These are phyloP conservation scores for Azemiops feae DNA, from an alignment of 2,113 vertebrate genomes.

Conservation along the genomic window DNA sequence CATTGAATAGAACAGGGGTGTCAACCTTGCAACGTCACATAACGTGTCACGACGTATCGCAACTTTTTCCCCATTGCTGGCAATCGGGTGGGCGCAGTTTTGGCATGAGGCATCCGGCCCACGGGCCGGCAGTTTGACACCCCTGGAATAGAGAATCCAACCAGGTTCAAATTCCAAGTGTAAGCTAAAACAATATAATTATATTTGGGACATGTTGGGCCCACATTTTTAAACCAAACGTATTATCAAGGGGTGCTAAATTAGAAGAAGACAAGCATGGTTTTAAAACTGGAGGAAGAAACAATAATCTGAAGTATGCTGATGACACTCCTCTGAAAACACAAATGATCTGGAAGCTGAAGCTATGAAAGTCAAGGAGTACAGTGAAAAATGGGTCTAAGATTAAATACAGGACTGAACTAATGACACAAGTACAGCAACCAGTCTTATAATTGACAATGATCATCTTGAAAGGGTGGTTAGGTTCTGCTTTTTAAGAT, in stretches of 20 bases:
- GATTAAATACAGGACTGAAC: neutral
- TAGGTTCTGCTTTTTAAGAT: neutral
- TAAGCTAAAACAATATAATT: neutral
- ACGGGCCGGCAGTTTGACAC: too few relatives aligned
- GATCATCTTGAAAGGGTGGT: neutral
- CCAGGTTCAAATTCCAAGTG: neutral
- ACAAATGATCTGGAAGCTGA: neutral
- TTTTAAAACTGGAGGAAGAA: neutral
- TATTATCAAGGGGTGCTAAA: neutral
- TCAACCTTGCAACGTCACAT: too few relatives aligned
- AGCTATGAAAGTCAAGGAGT: neutral
- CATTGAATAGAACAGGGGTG: neutral
- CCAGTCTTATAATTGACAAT: neutral
- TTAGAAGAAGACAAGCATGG: neutral
- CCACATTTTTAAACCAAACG: neutral
- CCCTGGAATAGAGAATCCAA: neutral
- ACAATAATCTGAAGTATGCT: neutral
- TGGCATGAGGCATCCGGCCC: too few relatives aligned
- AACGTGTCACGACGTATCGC: too few relatives aligned
- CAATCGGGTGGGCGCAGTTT: too few relatives aligned
- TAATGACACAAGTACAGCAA: neutral
- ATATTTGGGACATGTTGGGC: neutral
- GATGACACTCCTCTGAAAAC: neutral
- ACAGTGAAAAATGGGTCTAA: neutral
- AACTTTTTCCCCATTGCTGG: too few relatives aligned